Percentiles rank a stretch among this genome's conserved stretches.
These are phyloP conservation scores for Platyrinchus mystaceus DNA, from an alignment of 2,797 vertebrate species.

Conservation along the genomic window DNA sequence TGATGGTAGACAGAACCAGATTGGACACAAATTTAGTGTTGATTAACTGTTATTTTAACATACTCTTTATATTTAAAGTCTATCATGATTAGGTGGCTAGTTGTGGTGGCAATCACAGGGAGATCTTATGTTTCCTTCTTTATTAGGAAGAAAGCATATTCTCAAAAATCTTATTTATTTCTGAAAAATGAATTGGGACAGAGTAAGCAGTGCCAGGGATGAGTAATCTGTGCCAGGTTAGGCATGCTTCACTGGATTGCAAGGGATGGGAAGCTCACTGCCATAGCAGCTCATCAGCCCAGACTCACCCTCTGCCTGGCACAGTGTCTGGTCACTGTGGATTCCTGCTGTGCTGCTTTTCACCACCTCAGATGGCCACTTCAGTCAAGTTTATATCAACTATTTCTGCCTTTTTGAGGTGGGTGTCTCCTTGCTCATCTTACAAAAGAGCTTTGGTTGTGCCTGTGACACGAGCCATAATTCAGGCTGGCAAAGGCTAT, in stretches of 20 bases:
- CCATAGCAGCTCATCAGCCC: background rate
- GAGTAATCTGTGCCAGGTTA: conserved; percentile 39
- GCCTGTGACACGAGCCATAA: background rate
- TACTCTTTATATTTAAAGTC: background rate
- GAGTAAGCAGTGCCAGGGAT: conserved; percentile 3
- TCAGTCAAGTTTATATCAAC: background rate
- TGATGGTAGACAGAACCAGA: background rate
- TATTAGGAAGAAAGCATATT: background rate
- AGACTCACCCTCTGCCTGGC: conserved; percentile 20
- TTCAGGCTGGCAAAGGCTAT: background rate
- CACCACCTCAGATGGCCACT: background rate
- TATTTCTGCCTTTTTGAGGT: background rate
- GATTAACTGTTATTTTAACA: background rate
- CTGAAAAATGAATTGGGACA: background rate
- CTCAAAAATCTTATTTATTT: background rate
- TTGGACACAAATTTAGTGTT: background rate
- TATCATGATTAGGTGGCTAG: background rate
- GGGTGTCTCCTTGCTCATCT: background rate
- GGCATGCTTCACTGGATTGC: background rate
- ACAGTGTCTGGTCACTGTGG: background rate
- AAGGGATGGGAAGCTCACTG: background rate
- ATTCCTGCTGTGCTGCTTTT: conserved; percentile 15
- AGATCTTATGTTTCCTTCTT: background rate
- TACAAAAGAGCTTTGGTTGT: background rate
- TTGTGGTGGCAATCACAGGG: background rate